Evolutionary conservation across 2,888 invertebrate species (phyloP).

Genomic region (Leptopilina drosophilae): DNA sequence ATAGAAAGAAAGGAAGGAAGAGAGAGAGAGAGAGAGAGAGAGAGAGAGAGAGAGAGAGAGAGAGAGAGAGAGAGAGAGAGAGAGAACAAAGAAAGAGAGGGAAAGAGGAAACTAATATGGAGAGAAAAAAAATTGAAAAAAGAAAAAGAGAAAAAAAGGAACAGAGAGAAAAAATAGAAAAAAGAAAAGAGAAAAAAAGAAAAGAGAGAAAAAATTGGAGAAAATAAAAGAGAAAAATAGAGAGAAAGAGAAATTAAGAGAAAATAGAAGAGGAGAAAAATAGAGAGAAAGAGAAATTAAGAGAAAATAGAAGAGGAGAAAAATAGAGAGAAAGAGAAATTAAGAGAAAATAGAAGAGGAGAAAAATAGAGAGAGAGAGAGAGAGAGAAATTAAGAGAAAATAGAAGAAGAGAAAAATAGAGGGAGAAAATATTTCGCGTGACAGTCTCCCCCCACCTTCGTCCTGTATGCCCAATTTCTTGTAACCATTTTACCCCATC

Average conservation of each 20-base stretch:
- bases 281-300: no score
- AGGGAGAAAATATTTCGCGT: constrained; percentile 13
- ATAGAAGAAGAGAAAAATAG: not conserved
- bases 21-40: constrained; percentile 1
- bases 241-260: not conserved
- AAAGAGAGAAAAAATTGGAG: not conserved
- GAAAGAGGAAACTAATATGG: not conserved
- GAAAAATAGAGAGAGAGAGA: constrained; percentile 5
- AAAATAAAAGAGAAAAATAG: not conserved
- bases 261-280: no score
- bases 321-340: not conserved
- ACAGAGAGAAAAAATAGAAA: not conserved
- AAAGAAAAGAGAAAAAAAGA: constrained; percentile 11
- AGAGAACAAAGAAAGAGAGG: constrained; percentile 1
- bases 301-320: constrained; percentile 14
- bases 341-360: constrained; percentile 8
- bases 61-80: not conserved
- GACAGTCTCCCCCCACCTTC: not conserved
- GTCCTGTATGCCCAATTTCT: not conserved
- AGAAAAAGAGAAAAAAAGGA: not conserved
- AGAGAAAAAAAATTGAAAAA: constrained; percentile 18
- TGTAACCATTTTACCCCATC: constrained; percentile 45
- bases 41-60: not conserved
- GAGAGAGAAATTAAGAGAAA: not conserved
- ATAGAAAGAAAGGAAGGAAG: constrained; percentile 5